Conservation (phyloP, 2,888 invertebrate species). For the Colletes collaris region DNA sequence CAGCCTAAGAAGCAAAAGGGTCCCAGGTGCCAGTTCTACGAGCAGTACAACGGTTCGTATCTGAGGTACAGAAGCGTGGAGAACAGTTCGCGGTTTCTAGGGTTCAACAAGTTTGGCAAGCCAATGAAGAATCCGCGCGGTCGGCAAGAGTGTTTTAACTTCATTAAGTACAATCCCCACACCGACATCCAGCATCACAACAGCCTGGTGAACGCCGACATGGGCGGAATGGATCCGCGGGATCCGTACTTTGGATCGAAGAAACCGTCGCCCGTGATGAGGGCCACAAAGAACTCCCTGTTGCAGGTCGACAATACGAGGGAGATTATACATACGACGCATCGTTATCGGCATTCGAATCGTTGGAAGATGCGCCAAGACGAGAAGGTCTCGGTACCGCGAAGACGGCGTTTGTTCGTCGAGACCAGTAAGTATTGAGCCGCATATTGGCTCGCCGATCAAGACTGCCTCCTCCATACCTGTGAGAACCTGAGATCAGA, state of each 20-base stretch:
- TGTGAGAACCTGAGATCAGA: conserved; percentile 73
- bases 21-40: conserved; percentile 87
- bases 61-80: conserved; percentile 87
- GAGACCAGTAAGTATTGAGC: conserved; percentile 80
- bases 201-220: conserved; percentile 84
- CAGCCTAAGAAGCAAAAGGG: conserved; percentile 86
- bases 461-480: conserved; percentile 79
- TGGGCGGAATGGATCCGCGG: conserved; percentile 73
- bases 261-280: conserved; percentile 78
- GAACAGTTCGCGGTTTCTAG: conserved; percentile 86
- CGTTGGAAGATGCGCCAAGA: conserved; percentile 77
- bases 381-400: conserved; percentile 66
- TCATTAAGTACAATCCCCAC: conserved; percentile 86
- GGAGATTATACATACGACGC: conserved; percentile 71
- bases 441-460: conserved; percentile 77
- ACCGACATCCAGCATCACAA: conserved; percentile 87
- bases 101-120: conserved; percentile 86
- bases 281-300: conserved; percentile 73
- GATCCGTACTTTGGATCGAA: conserved; percentile 77
- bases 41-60: conserved; percentile 87
- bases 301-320: conserved; percentile 69
- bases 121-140: conserved; percentile 83
- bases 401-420: conserved; percentile 76
- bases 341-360: conserved; percentile 80
- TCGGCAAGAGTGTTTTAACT: conserved; percentile 86